Base-by-base conservation (phyloP, 2,113 vertebrate species). In the Cichladusa arquata region DNA sequence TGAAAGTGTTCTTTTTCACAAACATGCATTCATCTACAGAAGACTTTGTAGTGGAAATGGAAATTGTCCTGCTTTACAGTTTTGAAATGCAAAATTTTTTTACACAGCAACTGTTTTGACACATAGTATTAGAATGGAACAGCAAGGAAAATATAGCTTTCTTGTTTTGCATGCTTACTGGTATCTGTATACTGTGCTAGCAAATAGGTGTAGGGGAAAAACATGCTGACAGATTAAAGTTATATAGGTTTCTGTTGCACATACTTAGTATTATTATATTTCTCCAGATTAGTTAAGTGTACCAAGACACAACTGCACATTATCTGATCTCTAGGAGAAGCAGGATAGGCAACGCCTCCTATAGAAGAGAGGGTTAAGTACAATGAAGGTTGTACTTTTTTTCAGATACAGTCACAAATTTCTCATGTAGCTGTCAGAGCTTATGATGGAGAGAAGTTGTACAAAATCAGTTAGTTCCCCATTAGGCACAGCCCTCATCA, bases 1-100 rank as follows among this genome's bases (percentile, higher is more conserved):
- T 90, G 54, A 61, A 77, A 80, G 5, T 80, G 25, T 54, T 74
- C 23, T 78, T 95, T 86, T 83, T 83, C 56, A 42, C 7, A 0
- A 87, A 48, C 8, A 7, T 85, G 51, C 12, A 51, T 81, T 90
- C 53, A 79, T 74, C n/a, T 70, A 20, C 20, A 28, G 57, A 69
- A 82, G 36, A 80, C 73, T 85, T 91, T 69, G 44, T 89, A 81
- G 24, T 51, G 14, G 64, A 93, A 95, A 90, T 90, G 11, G 29
- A 81, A 87, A 65, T 56, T 53, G 12, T 61, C 72, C 33, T 42
- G n/a, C 4, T 66, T 69, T 58, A 24, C 36, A 47, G n/a, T 64
- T 85, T 87, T 72, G 57, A 89, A 89, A 86, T 76, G 64, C 20
- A 77, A 50, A 65, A 66, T 62, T 40, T 82, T 82, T 82, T 92